A percentile compares a stretch with the other conserved stretches of the same genome.
Evolutionary conservation across 2,888 invertebrate species (phyloP).

Genomic region (Pachliopta kotzebuea): DNA sequence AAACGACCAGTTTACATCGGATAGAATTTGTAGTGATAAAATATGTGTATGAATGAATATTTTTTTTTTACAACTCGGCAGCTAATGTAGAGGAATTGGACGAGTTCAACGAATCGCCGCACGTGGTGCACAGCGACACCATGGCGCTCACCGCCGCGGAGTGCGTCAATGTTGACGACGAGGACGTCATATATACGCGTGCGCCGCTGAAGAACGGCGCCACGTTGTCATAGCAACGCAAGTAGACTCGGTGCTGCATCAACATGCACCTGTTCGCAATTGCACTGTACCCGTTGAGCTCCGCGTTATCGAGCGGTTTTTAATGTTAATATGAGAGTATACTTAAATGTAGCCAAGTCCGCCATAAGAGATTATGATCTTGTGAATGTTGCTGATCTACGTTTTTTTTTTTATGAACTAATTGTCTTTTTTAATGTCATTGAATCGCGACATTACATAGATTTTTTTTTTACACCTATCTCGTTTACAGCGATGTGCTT

Average conservation of each 20-base stretch:
- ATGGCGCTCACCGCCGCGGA: conserved; percentile 65
- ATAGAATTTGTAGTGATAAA: too few species aligned
- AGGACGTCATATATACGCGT: conserved; percentile 70
- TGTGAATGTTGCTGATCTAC: neutral
- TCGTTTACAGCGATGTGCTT: too few species aligned
- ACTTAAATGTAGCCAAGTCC: conserved; percentile 8
- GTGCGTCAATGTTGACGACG: conserved; percentile 68
- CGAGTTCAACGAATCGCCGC: conserved; percentile 95
- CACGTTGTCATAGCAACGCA: conserved; percentile 63
- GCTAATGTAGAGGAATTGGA: conserved; percentile 90
- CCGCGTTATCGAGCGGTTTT: conserved; percentile 2
- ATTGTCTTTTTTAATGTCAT: too few species aligned
- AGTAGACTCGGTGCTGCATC: conserved; percentile 1
- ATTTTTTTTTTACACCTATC: too few species aligned
- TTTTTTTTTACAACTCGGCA: conserved; percentile 37
- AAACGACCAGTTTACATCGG: too few species aligned
- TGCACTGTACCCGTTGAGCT: neutral
- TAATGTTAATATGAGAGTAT: conserved; percentile 4
- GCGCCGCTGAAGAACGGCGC: conserved; percentile 57
- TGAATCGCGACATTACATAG: too few species aligned
- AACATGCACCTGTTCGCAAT: neutral
- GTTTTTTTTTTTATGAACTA: too few species aligned
- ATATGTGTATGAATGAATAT: neutral
- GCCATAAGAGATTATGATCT: neutral
- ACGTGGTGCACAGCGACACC: conserved; percentile 83